Evolutionary conservation across 2,113 vertebrate genomes (phyloP), one percentile per base, ranked within the genome.

Genomic region (Baryphthengus martii): DNA sequence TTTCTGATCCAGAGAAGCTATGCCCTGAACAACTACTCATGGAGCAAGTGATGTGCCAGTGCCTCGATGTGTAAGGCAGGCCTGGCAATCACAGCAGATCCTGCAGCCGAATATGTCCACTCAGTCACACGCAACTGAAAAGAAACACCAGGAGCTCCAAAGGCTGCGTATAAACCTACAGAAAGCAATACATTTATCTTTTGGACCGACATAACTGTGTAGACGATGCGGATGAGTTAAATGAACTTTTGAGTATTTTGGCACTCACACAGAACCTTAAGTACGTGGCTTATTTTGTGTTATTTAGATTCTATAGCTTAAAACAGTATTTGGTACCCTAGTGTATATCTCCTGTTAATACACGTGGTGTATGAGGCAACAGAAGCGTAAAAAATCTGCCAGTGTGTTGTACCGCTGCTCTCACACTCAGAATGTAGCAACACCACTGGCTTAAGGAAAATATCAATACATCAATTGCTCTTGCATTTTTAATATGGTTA

Each of bases 31-130:
- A 89, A 71, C 28, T 39, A 59, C n/a, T 78, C 4, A 4, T 18
- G 13, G 28, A 90, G 16, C 52, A 92, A 89, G 31, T 37, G 35
- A 68, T 6, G 10, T 59, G 31, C 55, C 56, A 78, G 40, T 1
- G 0, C 31, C 47, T 74, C 1, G 0, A 28, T 8, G 29, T 1
- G 0, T 33, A 56, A 61, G 15, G 20, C 13, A 2, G 42, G 44
- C 66, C 67, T 4, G 6, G 35, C 74, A 70, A 65, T 14, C 75
- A 39, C 13, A 61, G 63, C 31, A 90, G 86, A 80, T 35, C 19
- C 44, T 81, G 85, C 53, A 78, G 50, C 7, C 0, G 8, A 42
- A 49, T 53, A 19, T 5, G 6, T 14, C 75, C 91, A n/a, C 29
- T 52, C 65, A 55, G 35, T 71, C 79, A 87, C 55, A 49, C 0